Percentiles rank a stretch among this genome's conserved stretches.
phyloP scores from a whole-genome alignment of 2,113 vertebrate species.

The Quiscalus mexicanus region DNA sequence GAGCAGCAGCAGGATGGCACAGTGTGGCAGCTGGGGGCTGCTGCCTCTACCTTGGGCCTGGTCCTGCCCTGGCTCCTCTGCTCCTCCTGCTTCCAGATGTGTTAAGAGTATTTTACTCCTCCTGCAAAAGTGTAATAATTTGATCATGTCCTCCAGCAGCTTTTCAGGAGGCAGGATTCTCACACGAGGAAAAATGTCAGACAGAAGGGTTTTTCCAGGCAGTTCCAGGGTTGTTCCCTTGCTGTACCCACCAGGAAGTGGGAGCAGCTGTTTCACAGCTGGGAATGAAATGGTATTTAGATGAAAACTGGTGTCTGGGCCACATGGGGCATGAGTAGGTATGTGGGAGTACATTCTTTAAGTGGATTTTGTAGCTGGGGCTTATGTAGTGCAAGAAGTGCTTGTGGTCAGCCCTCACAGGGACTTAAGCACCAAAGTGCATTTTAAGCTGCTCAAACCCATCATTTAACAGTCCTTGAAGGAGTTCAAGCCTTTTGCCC shows the following conservation, averaged over 20 bases:
- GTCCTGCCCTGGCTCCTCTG: background rate
- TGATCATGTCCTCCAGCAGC: background rate
- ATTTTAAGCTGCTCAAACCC: background rate
- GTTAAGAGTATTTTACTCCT: background rate
- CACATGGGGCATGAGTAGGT: accelerated
- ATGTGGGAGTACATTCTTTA: background rate
- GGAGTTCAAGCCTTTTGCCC: background rate
- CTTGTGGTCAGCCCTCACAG: background rate
- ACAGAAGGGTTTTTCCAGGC: background rate
- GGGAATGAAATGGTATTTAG: background rate
- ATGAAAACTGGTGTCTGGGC: background rate
- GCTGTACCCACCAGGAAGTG: background rate
- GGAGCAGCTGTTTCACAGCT: background rate
- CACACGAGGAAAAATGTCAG: background rate
- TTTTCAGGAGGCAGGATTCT: background rate
- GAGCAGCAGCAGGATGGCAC: background rate
- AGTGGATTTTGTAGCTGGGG: background rate
- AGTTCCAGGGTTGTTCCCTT: background rate
- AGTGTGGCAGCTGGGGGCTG: background rate
- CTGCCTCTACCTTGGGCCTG: background rate
- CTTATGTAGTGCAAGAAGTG: background rate
- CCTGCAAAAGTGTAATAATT: background rate
- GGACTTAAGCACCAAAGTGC: background rate
- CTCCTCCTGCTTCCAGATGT: background rate
- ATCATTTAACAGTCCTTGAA: background rate